Evolutionary conservation across 2,113 vertebrate genomes (phyloP).

Genomic region (Diphyllodes magnificus): DNA sequence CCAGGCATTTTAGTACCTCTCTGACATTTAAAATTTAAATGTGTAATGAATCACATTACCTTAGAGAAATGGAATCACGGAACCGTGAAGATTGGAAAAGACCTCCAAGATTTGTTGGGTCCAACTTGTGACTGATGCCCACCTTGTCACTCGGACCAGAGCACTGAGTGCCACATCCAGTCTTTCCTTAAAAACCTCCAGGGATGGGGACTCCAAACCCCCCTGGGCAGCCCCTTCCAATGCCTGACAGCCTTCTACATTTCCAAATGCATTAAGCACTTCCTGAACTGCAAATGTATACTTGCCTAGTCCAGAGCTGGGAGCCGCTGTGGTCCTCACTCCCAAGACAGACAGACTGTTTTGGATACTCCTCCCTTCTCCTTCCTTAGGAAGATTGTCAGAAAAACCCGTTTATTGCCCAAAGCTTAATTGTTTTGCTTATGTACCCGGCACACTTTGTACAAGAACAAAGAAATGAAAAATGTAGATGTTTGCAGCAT

Average conservation of each 20-base stretch:
- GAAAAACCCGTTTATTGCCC: background rate
- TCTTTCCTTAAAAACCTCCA: background rate
- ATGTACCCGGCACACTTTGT: background rate
- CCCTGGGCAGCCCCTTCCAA: background rate
- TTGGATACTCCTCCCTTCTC: background rate
- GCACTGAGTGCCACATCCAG: background rate
- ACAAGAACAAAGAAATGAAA: background rate
- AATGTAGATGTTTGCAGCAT: background rate
- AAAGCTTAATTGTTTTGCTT: background rate
- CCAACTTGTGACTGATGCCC: accelerated
- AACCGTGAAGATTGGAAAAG: background rate
- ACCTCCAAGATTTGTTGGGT: background rate
- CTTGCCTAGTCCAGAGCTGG: background rate
- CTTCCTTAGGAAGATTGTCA: background rate
- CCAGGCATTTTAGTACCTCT: background rate
- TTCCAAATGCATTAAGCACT: background rate
- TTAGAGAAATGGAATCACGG: background rate
- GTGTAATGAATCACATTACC: background rate
- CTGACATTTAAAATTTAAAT: background rate
- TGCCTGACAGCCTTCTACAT: background rate
- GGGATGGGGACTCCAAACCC: background rate
- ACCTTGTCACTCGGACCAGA: background rate
- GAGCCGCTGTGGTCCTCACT: background rate
- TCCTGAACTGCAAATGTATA: background rate
- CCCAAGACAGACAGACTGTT: background rate